Conservation (phyloP, 1,140 invertebrate species). For the Eumaeus atala region DNA sequence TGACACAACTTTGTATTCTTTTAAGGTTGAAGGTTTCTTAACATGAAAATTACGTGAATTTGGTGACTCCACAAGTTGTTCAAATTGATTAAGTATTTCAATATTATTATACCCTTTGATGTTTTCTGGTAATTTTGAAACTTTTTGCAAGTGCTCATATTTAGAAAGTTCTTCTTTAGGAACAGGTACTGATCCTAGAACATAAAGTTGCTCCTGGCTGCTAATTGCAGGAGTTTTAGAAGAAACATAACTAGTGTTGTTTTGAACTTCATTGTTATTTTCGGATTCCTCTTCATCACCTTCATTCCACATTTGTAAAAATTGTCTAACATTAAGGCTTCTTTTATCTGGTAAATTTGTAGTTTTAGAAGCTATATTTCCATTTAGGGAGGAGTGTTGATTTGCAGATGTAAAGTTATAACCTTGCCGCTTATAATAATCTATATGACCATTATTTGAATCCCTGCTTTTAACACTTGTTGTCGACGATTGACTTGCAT, state of each 20-base stretch:
- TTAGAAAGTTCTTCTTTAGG: slow-evolving; percentile 63
- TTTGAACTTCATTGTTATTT: slow-evolving; percentile 27
- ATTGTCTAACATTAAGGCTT: slow-evolving; percentile 63
- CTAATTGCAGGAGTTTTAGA: slow-evolving; percentile 32
- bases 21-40: slow-evolving; percentile 17
- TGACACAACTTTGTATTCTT: slow-evolving; percentile 28
- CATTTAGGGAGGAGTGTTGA: slow-evolving; percentile 27
- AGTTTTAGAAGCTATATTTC: slow-evolving; percentile 17
- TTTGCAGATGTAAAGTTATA: slow-evolving; percentile 31
- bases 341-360: slow-evolving; percentile 47
- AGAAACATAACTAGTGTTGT: slow-evolving; percentile 32
- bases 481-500: slow-evolving; percentile 67
- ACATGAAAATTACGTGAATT: slow-evolving; percentile 23
- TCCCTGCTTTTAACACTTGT: slow-evolving; percentile 64
- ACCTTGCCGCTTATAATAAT: slow-evolving; percentile 44
- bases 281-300: slow-evolving; percentile 61
- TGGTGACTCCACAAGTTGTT: slow-evolving; percentile 59
- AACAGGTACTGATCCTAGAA: slow-evolving; percentile 65
- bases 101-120: slow-evolving; percentile 67
- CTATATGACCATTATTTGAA: slow-evolving; percentile 41
- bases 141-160: slow-evolving; percentile 72
- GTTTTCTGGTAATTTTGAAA: slow-evolving; percentile 70
- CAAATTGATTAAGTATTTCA: slow-evolving; percentile 64
- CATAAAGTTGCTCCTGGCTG: slow-evolving; percentile 65
- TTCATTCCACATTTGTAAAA: slow-evolving; percentile 73